Conservation (phyloP, 1,140 invertebrate genomes). For the Euura lappo region DNA sequence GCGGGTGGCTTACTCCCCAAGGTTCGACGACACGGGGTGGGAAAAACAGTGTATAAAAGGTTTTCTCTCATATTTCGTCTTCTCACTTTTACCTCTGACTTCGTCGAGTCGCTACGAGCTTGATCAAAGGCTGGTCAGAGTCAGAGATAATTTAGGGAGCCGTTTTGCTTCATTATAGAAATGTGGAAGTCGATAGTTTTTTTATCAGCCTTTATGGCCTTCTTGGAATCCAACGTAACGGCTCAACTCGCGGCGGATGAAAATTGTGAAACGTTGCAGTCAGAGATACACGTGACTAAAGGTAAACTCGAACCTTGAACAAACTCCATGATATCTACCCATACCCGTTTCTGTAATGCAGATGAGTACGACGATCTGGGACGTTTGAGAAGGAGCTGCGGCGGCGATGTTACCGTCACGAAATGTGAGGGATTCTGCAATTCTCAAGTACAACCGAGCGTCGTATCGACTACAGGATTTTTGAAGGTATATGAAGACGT, state of each 20-base stretch:
- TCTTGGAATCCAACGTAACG: constrained; percentile 22
- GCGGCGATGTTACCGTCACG: constrained; percentile 83
- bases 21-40: constrained; percentile 29
- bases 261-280: constrained; percentile 67
- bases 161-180: constrained; percentile 11
- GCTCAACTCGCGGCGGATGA: constrained; percentile 38
- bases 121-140: constrained; percentile 10
- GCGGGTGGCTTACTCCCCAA: constrained; percentile 42
- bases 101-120: constrained; percentile 1
- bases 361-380: constrained; percentile 89
- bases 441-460: constrained; percentile 89
- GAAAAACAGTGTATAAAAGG: constrained; percentile 51
- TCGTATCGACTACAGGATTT: constrained; percentile 86
- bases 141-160: constrained; percentile 13
- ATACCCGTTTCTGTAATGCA: constrained; percentile 49
- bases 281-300: constrained; percentile 81
- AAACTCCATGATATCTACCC: not conserved
- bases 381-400: constrained; percentile 80
- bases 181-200: constrained; percentile 30
- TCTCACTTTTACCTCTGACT: constrained; percentile 40
- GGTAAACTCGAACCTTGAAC: constrained; percentile 54
- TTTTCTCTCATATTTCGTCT: constrained; percentile 31
- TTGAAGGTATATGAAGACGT: constrained; percentile 71
- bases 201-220: constrained; percentile 23
- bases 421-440: constrained; percentile 90